Evolutionary conservation across 1,140 invertebrate species (phyloP).

Genomic region (Psix sp.): DNA sequence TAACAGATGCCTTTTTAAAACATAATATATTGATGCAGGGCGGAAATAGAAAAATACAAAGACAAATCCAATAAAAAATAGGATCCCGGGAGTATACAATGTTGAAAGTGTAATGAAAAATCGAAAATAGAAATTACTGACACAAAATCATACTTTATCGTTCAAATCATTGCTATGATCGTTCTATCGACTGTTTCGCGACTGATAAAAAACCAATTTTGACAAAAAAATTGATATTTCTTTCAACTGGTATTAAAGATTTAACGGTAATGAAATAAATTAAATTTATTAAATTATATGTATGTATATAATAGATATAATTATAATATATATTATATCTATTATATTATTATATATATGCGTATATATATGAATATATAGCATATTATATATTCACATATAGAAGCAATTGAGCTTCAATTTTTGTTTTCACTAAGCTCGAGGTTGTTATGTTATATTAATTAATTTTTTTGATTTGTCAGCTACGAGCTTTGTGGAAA

Average conservation of each 20-base stretch:
- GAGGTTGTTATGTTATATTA: no score
- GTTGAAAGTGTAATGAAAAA: constrained; percentile 40
- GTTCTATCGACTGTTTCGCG: constrained; percentile 35
- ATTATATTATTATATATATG: no score
- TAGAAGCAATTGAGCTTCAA: constrained; percentile 65
- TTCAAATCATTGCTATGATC: no score
- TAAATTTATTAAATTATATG: no score
- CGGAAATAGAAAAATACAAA: no score
- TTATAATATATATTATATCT: constrained; percentile 64
- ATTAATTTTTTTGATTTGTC: constrained; percentile 5
- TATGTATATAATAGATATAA: no score
- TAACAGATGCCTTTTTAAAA: constrained; percentile 17
- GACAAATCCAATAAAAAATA: constrained; percentile 9
- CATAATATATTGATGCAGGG: background rate
- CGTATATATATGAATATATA: no score
- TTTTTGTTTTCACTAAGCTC: constrained; percentile 65
- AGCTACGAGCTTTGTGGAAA: constrained; percentile 55
- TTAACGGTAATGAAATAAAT: constrained; percentile 64
- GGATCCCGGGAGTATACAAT: constrained; percentile 19
- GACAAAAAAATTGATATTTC: constrained; percentile 67
- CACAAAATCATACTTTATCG: background rate
- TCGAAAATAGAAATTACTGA: constrained; percentile 7
- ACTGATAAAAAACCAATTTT: no score
- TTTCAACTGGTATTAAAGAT: constrained; percentile 69
- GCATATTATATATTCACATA: constrained; percentile 65